These are phyloP conservation scores for Tetheella fluctuosa DNA, from an alignment of 2,888 invertebrate species.

Conservation along the genomic window DNA sequence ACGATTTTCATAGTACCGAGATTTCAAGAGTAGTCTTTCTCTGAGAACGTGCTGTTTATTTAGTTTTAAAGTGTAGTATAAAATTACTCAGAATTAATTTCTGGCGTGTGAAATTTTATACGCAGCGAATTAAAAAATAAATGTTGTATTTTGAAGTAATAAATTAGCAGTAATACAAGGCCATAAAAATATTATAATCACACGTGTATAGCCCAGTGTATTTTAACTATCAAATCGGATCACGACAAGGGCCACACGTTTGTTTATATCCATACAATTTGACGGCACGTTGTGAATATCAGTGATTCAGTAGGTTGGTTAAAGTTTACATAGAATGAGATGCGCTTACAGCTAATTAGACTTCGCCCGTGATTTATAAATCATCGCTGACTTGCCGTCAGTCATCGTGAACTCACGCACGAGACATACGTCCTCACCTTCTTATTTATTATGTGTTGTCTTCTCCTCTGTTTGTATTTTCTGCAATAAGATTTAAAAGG, in stretches of 20 bases:
- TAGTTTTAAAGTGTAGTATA: slow-evolving; percentile 57
- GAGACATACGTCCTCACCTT: slow-evolving; percentile 10
- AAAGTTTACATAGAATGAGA: slow-evolving; percentile 74
- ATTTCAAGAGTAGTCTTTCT: slow-evolving; percentile 64
- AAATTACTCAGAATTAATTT: slow-evolving; percentile 62
- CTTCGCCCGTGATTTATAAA: slow-evolving; percentile 61
- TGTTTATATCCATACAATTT: slow-evolving; percentile 50
- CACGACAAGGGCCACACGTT: slow-evolving; percentile 37
- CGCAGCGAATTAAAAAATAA: slow-evolving; percentile 7
- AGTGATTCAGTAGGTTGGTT: slow-evolving; percentile 45
- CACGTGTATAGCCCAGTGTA: background rate
- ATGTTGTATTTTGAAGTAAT: background rate
- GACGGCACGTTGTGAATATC: slow-evolving; percentile 47
- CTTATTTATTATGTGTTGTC: slow-evolving; percentile 6
- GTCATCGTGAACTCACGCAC: slow-evolving; percentile 34
- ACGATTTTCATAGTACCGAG: slow-evolving; percentile 54
- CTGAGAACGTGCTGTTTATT: slow-evolving; percentile 62
- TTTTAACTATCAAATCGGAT: slow-evolving; percentile 39
- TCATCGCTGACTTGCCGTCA: slow-evolving; percentile 63
- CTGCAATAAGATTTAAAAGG: background rate
- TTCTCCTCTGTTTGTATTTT: background rate
- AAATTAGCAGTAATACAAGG: background rate
- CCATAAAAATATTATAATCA: background rate
- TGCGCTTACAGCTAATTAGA: slow-evolving; percentile 71
- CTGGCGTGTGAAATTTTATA: slow-evolving; percentile 41